Evolutionary conservation across 2,113 vertebrate genomes (phyloP).

Genomic region (Datnioides undecimradiatus): DNA sequence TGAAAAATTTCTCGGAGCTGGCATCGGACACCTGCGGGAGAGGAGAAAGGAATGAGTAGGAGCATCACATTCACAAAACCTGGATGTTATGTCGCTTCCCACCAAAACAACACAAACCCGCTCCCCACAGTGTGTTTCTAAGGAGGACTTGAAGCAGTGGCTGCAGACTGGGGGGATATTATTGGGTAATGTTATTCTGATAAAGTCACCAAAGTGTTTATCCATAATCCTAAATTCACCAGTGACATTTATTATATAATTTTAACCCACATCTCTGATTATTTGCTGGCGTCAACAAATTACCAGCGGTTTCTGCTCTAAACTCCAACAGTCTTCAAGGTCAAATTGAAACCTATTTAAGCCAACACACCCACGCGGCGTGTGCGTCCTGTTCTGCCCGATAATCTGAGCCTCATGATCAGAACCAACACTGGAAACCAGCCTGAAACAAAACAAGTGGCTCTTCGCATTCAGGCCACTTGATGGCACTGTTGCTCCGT

Average conservation of each 20-base stretch:
- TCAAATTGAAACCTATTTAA: neutral
- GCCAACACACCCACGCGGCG: neutral
- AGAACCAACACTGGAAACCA: conserved; percentile 30
- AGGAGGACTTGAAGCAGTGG: neutral
- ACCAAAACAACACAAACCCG: neutral
- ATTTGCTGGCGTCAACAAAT: too few relatives aligned
- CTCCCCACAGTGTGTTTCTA: neutral
- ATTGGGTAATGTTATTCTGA: neutral
- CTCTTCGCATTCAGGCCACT: conserved; percentile 76
- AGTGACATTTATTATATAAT: neutral
- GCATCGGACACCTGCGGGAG: conserved; percentile 94
- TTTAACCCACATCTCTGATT: neutral
- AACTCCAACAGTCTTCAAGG: neutral
- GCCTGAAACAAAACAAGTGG: conserved; percentile 52
- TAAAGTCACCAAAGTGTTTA: neutral
- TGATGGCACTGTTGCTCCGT: conserved; percentile 91
- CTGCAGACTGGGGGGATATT: neutral
- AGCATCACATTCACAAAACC: neutral
- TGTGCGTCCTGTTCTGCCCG: neutral
- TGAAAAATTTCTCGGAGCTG: conserved; percentile 96
- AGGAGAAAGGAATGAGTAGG: conserved; percentile 61
- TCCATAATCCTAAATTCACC: neutral
- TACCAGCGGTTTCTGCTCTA: neutral
- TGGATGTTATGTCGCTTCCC: neutral
- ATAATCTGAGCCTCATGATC: conserved; percentile 59